Conservation (phyloP, 2,113 vertebrate genomes). For the Micromys minutus region DNA sequence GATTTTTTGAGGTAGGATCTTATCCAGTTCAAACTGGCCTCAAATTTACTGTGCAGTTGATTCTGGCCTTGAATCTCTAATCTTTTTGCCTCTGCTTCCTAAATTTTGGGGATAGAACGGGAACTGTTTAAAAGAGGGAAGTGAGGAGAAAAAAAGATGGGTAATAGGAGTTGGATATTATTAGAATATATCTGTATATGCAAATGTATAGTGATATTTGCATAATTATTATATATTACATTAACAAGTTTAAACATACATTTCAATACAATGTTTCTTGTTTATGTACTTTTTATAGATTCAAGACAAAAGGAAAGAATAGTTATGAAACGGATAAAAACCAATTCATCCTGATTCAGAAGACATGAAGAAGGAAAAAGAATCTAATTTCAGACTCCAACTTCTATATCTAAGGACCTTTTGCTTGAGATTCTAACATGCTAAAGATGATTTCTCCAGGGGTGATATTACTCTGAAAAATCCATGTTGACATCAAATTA, state of each 20-base stretch:
- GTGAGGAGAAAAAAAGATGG: too few relatives aligned
- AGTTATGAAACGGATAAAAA: constrained; percentile 55
- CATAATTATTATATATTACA: background rate
- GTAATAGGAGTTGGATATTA: background rate
- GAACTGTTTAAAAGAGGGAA: background rate
- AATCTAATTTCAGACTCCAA: constrained; percentile 61
- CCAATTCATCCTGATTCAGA: background rate
- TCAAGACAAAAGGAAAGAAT: constrained; percentile 40
- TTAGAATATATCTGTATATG: background rate
- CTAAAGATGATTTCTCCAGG: constrained; percentile 64
- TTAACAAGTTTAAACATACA: background rate
- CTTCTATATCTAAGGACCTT: constrained; percentile 58
- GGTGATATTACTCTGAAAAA: constrained; percentile 51
- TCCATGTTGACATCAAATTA: constrained; percentile 66
- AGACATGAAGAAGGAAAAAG: constrained; percentile 37
- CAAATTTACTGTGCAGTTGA: background rate
- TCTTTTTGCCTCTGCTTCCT: background rate
- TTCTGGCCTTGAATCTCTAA: background rate
- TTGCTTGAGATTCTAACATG: constrained; percentile 59
- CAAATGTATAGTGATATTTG: background rate
- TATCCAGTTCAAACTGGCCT: background rate
- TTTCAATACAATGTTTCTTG: background rate
- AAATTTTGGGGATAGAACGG: background rate
- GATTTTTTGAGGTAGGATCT: background rate
- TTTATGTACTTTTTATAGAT: constrained; percentile 28